Evolutionary conservation across 2,113 vertebrate species (phyloP), one percentile per base, ranked within the genome.

Genomic region (Sprattus sprattus): DNA sequence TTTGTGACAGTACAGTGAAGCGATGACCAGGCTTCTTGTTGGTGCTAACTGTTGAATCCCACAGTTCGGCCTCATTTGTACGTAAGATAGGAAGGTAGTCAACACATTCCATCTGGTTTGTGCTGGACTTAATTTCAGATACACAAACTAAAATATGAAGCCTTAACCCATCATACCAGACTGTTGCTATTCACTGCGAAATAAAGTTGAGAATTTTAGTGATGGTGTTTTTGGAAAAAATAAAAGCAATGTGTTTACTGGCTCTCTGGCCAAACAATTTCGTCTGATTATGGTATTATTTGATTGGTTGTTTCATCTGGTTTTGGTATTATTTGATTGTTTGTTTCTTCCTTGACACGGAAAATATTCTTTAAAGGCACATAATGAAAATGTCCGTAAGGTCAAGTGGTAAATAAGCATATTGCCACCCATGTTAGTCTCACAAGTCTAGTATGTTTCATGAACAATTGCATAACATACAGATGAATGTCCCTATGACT

Each of bases 221-320:
- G 88, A 87, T 93, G 91, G 90, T 89, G 91, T 94, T 93, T 91
- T 39, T 92, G 87, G 78, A 44, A 88, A 88, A 88, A 94, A 95
- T 95, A 95, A 95, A 94, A 93, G 87, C 91, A 90, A 91, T 90
- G 92, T 94, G 93, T 95, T 94, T 93, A 94, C 93, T 90, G 89
- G 86, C 57, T 82, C 9, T 83, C 85, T 85, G 84, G 87, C 81
- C 81, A 92, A 93, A 7, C 22, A 81, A 75, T 83, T 45, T 83
- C 57, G 80, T 84, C 50, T 71, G 52, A 8, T 32, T 78, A 78
- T 78, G 71, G 28, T 71, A 32, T 71, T 32, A 32, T 71, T 71
- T 71, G n/a, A 32, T 88, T 80, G 89, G 85, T 83, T 88, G 54
- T 71, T 84, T 87, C 11, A 10, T 67, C 52, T 71, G 52, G 6